phyloP scores from a whole-genome alignment of 1,140 invertebrate genomes.

The Paralvinella palmiformis region DNA sequence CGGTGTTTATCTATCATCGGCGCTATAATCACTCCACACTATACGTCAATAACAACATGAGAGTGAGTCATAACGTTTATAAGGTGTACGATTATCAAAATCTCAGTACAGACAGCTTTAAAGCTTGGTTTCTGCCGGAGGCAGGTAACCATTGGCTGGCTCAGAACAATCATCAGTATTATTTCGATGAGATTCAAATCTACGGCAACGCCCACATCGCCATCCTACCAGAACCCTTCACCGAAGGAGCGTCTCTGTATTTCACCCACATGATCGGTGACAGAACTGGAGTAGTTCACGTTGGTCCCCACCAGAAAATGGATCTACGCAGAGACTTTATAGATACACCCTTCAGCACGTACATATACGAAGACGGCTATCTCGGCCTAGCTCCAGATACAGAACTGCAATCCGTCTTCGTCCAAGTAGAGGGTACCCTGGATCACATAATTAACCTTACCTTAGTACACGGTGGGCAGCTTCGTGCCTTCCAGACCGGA shows the following conservation, averaged over 20 bases:
- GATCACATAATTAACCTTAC: constrained; percentile 36
- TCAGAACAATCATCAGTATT: constrained; percentile 25
- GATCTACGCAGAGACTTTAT: constrained; percentile 28
- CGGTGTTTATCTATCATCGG: constrained; percentile 31
- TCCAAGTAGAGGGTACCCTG: constrained; percentile 31
- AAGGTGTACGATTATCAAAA: constrained; percentile 28
- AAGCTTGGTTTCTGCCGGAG: constrained; percentile 34
- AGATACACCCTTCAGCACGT: constrained; percentile 36
- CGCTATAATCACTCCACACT: constrained; percentile 28
- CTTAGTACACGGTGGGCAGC: constrained; percentile 27
- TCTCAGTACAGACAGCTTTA: constrained; percentile 31
- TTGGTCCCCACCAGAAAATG: constrained; percentile 33
- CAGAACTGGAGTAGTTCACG: constrained; percentile 29
- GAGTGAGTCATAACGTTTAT: constrained; percentile 21
- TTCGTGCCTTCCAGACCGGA: constrained; percentile 30
- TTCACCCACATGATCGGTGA: constrained; percentile 39
- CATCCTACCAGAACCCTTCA: constrained; percentile 25
- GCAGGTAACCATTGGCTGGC: constrained; percentile 27
- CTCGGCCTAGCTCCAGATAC: constrained; percentile 35
- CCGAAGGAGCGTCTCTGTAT: constrained; percentile 25
- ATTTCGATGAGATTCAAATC: constrained; percentile 35
- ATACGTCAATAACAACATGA: constrained; percentile 30
- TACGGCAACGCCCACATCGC: constrained; percentile 36
- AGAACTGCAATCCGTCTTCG: constrained; percentile 30
- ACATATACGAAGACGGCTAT: constrained; percentile 32